phyloP scores from a whole-genome alignment of 2,113 vertebrate species.

The Castor canadensis region DNA sequence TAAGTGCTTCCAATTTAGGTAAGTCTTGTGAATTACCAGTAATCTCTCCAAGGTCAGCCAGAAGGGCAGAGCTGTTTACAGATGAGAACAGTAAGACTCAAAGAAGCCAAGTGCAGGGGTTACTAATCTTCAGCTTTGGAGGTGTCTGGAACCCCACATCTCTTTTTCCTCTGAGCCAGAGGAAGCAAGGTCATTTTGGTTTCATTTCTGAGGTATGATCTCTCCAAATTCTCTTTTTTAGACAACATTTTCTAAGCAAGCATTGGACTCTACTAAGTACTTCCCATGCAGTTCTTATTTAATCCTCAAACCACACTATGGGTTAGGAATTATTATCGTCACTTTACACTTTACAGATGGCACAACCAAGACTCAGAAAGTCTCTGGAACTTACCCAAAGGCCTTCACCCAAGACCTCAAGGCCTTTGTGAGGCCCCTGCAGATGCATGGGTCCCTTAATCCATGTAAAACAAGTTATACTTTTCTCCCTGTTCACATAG shows the following conservation, averaged over 20 bases:
- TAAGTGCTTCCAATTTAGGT: not conserved
- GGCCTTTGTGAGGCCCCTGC: not conserved
- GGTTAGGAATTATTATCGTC: not conserved
- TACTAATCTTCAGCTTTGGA: accelerated
- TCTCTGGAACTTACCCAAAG: not conserved
- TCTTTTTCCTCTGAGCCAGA: not conserved
- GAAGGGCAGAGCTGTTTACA: not conserved
- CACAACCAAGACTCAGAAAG: not conserved
- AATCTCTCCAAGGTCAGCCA: not conserved
- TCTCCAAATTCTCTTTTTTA: not conserved
- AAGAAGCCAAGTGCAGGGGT: not conserved
- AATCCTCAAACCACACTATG: not conserved
- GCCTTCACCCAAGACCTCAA: conserved; percentile 5
- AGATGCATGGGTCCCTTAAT: not conserved
- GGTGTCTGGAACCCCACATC: not conserved
- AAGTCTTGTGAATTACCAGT: not conserved
- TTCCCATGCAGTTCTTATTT: not conserved
- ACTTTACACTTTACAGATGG: conserved; percentile 33
- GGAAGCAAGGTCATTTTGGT: not conserved
- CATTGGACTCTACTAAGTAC: not conserved
- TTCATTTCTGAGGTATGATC: not conserved
- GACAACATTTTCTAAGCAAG: not conserved
- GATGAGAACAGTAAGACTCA: not conserved
- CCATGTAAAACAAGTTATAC: conserved; percentile 57
- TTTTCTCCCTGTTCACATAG: not conserved